phyloP scores from a whole-genome alignment of 2,888 invertebrate species.

The Malacosoma neustria region DNA sequence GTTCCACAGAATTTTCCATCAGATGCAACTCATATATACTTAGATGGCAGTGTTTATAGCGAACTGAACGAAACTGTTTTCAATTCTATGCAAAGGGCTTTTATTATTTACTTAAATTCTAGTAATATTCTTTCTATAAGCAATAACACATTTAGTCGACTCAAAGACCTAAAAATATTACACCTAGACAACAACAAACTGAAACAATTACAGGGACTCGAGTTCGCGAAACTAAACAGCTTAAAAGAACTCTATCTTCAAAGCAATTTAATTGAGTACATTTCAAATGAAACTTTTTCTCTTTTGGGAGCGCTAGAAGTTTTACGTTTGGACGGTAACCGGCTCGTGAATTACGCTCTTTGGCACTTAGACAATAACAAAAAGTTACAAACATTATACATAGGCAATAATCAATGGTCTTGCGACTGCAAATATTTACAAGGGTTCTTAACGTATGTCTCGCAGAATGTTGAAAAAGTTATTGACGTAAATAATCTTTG shows the following conservation, averaged over 20 bases:
- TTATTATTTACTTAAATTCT: slow-evolving; percentile 87
- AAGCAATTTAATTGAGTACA: slow-evolving; percentile 86
- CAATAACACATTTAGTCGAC: slow-evolving; percentile 89
- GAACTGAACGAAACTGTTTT: slow-evolving; percentile 77
- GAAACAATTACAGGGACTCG: slow-evolving; percentile 83
- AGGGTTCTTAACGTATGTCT: slow-evolving; percentile 86
- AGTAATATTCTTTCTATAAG: slow-evolving; percentile 87
- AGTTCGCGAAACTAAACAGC: slow-evolving; percentile 87
- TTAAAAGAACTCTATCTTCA: slow-evolving; percentile 90
- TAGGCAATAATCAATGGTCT: slow-evolving; percentile 90
- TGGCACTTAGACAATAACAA: slow-evolving; percentile 85
- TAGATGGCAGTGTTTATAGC: slow-evolving; percentile 91
- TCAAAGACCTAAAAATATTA: slow-evolving; percentile 83
- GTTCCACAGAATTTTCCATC: slow-evolving; percentile 90
- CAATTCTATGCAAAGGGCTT: slow-evolving; percentile 56
- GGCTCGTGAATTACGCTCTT: slow-evolving; percentile 85
- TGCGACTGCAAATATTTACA: slow-evolving; percentile 93
- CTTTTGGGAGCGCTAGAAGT: slow-evolving; percentile 86
- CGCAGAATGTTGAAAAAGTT: slow-evolving; percentile 85
- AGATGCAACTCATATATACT: slow-evolving; percentile 93
- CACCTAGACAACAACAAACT: slow-evolving; percentile 92
- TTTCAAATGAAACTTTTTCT: slow-evolving; percentile 87
- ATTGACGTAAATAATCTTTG: slow-evolving; percentile 83
- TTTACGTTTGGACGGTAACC: slow-evolving; percentile 89
- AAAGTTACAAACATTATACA: slow-evolving; percentile 81